Evolutionary conservation across 2,797 vertebrate species (phyloP), one percentile per base, ranked within the genome.

Genomic region (Lepus townsendii): DNA sequence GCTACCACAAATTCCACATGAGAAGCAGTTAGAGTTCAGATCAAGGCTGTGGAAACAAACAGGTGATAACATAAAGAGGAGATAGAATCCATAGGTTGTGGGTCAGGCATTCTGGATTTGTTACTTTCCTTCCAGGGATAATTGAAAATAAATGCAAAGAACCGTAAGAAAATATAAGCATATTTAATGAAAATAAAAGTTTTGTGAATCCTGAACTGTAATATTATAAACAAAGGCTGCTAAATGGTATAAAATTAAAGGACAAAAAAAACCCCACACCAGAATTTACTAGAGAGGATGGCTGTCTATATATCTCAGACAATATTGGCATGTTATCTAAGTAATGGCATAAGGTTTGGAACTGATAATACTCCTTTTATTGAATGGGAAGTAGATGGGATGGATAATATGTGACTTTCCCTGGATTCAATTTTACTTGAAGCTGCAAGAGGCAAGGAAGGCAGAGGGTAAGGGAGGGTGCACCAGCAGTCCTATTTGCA

Each of bases 341-440:
- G 24, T 83, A 72, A 8, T 62, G 65, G 30, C 11, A 88, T 30
- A 68, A 66, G 26, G 13, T 85, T 93, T 24, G 72, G 91, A 79
- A 60, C 2, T 3, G 62, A 35, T 3, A 71, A 63, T 52, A 26
- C 13, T 14, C 5, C 68, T 14, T 57, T 75, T 72, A 75, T 75
- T 30, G 65, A 80, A 14, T 75, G 38, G 16, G 17, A 77, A 82
- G 26, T 62, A 80, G 22, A 52, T 2, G 16, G n/a, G 12, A 91
- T 75, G 22, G 38, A 65, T 76, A 65, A 72, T 50, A 2, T 4
- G 80, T 65, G 24, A 69, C 32, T 11, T 75, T 87, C 26, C 12
- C 22, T 79, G 62, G 66, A 85, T 66, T 82, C 22, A 52, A 3
- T 84, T 94, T 94, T 9, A 63, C 60, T 60, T 84, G 47, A 72